These are phyloP conservation scores for Dasypolia templi DNA, from an alignment of 2,888 invertebrate species.

Conservation along the genomic window DNA sequence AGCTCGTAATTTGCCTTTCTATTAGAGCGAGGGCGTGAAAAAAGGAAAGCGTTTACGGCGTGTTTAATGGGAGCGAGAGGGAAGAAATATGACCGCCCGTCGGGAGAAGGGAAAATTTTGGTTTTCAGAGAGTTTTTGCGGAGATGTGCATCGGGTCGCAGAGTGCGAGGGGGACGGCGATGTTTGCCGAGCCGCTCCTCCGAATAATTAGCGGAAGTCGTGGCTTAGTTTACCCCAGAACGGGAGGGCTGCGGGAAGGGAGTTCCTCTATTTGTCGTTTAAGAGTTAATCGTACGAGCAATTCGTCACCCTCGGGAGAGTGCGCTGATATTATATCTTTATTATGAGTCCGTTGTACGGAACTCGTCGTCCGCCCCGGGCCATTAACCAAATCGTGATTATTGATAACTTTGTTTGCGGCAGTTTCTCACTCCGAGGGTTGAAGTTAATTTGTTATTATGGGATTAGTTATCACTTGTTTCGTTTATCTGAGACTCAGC, in stretches of 20 bases:
- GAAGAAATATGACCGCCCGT: slow-evolving; percentile 90
- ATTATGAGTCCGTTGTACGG: slow-evolving; percentile 84
- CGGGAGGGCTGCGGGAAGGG: slow-evolving; percentile 85
- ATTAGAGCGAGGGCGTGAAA: slow-evolving; percentile 91
- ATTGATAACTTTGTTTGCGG: slow-evolving; percentile 87
- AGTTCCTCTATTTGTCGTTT: slow-evolving; percentile 90
- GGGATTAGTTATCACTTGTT: slow-evolving; percentile 44
- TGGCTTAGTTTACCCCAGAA: slow-evolving; percentile 88
- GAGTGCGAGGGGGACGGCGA: slow-evolving; percentile 85
- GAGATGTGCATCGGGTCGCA: slow-evolving; percentile 88
- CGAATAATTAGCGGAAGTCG: slow-evolving; percentile 90
- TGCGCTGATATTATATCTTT: slow-evolving; percentile 88
- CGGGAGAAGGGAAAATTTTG: slow-evolving; percentile 90
- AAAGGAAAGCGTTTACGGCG: slow-evolving; percentile 91
- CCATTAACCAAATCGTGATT: slow-evolving; percentile 88
- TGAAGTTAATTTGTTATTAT: slow-evolving; percentile 45
- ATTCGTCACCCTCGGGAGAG: slow-evolving; percentile 90
- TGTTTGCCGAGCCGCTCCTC: slow-evolving; percentile 84
- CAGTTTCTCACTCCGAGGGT: slow-evolving; percentile 63
- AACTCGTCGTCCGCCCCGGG: slow-evolving; percentile 78
- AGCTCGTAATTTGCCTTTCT: slow-evolving; percentile 91
- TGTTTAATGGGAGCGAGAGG: slow-evolving; percentile 90
- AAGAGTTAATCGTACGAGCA: slow-evolving; percentile 90
- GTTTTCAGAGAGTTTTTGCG: slow-evolving; percentile 90
- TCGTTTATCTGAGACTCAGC: slow-evolving; percentile 18